Evolutionary conservation across 2,113 vertebrate species (phyloP), one percentile per base, ranked within the genome.

Genomic region (Triplophysa tibetana): DNA sequence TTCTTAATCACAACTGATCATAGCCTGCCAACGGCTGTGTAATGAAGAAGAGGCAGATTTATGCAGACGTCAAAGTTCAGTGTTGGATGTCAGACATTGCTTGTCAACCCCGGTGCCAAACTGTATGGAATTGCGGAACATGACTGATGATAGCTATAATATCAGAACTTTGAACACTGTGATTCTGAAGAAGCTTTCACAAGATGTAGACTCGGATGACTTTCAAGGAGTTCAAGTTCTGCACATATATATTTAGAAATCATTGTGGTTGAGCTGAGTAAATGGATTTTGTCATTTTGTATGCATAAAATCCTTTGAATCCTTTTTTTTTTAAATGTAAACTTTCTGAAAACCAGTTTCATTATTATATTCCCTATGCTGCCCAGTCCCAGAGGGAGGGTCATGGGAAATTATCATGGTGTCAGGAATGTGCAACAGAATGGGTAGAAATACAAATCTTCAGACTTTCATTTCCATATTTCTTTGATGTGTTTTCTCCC

Each of bases 31-130:
- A 29, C 12, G 67, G 8, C 77, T 26, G 19, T 70, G 13, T 70
- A 61, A 63, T 79, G 33, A 52, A 62, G 38, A 60, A 12, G 58
- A 58, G 60, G 58, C 13, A 62, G 58, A 70, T 72, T 79, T 54
- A 72, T 72, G 60, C 24, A 2, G 6, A 62, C 60, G 70, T 72
- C 68, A 72, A 52, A 72, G 60, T 41, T 43, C 33, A 26, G 50
- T 79, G 58, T 67, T 52, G 41, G 58, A 79, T 52, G 26, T 64
- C 54, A 63, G 68, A 63, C 58, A 6, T 72, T 52, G 67, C 60
- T 70, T 43, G 24, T 38, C 54, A 45, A 10, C 41, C 33, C 16
- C 1, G 23, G 65, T 60, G 50, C 64, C 63, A 73, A 60, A 60
- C n/a, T 23, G 70, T 73, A 56, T 56, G 12, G 33, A 24, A 23